Percentiles rank a stretch among this genome's conserved stretches.
These are phyloP conservation scores for Rhinolophus ferrumequinum DNA, from an alignment of 2,113 vertebrate species.

Conservation along the genomic window DNA sequence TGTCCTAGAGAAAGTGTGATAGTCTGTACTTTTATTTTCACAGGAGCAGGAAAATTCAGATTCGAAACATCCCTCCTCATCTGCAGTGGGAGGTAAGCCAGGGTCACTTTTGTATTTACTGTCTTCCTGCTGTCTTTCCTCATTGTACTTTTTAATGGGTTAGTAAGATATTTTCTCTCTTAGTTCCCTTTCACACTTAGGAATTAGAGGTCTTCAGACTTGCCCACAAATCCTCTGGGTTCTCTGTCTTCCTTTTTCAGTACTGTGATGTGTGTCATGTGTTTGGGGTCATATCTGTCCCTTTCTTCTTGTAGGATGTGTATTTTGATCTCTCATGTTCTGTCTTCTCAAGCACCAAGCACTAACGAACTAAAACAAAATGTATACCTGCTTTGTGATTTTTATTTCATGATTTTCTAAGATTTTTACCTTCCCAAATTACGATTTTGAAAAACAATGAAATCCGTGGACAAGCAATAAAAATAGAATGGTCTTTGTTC, in stretches of 20 bases:
- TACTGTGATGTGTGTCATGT: neutral
- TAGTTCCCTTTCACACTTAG: neutral
- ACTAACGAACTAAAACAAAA: neutral
- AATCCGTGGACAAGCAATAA: neutral
- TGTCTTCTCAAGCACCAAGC: neutral
- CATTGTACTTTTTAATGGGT: neutral
- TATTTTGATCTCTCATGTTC: too few species aligned
- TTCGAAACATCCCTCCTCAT: slow-evolving; percentile 96
- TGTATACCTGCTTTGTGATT: neutral
- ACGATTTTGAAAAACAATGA: neutral
- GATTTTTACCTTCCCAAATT: slow-evolving; percentile 11
- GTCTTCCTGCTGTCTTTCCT: neutral
- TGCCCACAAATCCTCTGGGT: neutral
- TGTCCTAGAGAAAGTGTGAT: neutral
- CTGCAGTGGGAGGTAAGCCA: slow-evolving; percentile 96
- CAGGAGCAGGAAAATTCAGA: slow-evolving; percentile 98
- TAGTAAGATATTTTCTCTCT: neutral
- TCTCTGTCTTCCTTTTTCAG: neutral
- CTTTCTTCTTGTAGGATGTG: neutral
- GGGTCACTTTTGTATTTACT: neutral
- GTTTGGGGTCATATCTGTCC: neutral
- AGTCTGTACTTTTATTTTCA: slow-evolving; percentile 73
- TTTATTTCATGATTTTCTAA: neutral
- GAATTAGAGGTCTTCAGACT: neutral
- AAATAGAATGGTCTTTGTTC: slow-evolving; percentile 22